These are phyloP conservation scores for Aldrovandia affinis DNA, from an alignment of 2,797 vertebrate genomes.

Conservation along the genomic window DNA sequence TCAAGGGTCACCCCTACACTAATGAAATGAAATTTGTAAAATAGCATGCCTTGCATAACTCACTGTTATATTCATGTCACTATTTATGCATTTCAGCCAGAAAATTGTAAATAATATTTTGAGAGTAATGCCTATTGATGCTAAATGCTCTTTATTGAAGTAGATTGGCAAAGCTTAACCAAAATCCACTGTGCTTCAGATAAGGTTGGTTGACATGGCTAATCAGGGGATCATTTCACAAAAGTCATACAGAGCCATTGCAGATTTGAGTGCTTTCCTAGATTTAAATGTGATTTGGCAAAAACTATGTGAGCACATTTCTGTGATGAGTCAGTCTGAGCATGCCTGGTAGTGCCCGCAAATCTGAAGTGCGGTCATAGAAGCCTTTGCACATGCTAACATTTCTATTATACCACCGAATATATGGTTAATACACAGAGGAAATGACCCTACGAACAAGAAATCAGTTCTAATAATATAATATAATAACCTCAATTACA, in stretches of 20 bases:
- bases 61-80: too few species aligned
- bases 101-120: too few species aligned
- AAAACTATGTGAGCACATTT: conserved; percentile 1
- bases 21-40: too few species aligned
- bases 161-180: background rate
- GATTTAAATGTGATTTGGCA: background rate
- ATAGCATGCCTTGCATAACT: too few species aligned
- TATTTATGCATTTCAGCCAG: too few species aligned
- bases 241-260: background rate
- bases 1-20: too few species aligned
- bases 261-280: background rate
- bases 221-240: background rate
- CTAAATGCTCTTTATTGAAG: too few species aligned
- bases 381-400: background rate
- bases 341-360: background rate
- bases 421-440: background rate
- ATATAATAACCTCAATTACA: background rate
- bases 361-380: background rate
- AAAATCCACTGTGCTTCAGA: background rate
- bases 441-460: background rate
- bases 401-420: background rate
- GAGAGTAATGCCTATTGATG: too few species aligned
- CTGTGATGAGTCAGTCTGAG: conserved; percentile 7
- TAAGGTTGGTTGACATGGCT: background rate
- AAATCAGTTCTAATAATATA: background rate